Base-by-base conservation (phyloP, 92 coral and sea anemone species). In the Anthopleura xanthogrammica region DNA sequence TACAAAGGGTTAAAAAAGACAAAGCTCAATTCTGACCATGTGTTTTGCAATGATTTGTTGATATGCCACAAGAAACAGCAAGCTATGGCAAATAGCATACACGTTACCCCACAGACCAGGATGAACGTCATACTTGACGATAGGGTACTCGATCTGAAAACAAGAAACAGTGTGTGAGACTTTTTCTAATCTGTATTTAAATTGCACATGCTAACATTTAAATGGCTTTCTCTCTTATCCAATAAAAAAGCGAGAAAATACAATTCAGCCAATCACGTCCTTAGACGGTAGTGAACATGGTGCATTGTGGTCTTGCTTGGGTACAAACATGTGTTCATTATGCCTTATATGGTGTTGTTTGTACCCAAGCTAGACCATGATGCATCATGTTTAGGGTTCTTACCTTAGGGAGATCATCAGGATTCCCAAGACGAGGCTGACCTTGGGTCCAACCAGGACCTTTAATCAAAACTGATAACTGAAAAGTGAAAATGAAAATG, bases 361-460 rank as follows among this genome's bases (percentile, higher is more conserved):
- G 36, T 29, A 29, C 36, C 36, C 36, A 29, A 29, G 36, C 36
- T 29, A 29, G 36, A 29, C 36, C 36, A 29, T 29, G 1, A 29
- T 29, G 36, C 36, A 29, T 29, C 36, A 29, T 29, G 36, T 29
- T 29, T 29, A 29, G 36, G 36, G 36, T 29, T 29, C 74, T 39
- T 82, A 95, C 98, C 94, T 90, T 80, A 14, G 98, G 98, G 16
- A 95, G 77, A 75, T 95, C 98, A 17, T 87, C 95, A 16, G 94
- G 98, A 85, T 95, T 92, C 75, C 98, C 98, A 75, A 95, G 93
- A 41, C 98, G 94, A 68, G 94, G 95, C 48, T 77, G 83, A 5
- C 98, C 98, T 9, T 97, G 97, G 17, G 89, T 77, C 98, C 98
- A 95, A 41, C 97, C 94, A 4, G 98, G 98, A 6, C 98, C 98